Evolutionary conservation across 2,888 invertebrate species (phyloP).

Genomic region (Pseudanteris insignis): DNA sequence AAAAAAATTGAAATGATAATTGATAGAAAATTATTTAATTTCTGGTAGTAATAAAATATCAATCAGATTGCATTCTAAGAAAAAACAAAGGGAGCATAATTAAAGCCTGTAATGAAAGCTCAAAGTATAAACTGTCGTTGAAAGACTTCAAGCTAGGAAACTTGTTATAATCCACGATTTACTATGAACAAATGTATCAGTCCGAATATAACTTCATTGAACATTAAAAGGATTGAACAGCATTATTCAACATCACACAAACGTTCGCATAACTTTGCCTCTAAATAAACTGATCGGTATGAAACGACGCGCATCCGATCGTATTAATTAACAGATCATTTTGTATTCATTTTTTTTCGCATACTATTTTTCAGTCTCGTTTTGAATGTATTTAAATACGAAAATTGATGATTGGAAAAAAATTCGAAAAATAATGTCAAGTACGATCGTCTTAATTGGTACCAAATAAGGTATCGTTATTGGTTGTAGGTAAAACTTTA

Average conservation of each 20-base stretch:
- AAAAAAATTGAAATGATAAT: too few relatives aligned
- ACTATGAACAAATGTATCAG: conserved; percentile 4
- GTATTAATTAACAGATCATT: too few relatives aligned
- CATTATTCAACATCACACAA: conserved; percentile 2
- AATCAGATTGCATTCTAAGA: too few relatives aligned
- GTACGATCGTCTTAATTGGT: neutral
- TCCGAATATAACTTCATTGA: conserved; percentile 9
- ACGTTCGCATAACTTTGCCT: too few relatives aligned
- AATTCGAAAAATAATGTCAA: neutral
- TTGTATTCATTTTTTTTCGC: too few relatives aligned
- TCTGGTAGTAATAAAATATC: too few relatives aligned
- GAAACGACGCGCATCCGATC: too few relatives aligned
- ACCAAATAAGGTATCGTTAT: neutral
- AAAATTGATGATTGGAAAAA: too few relatives aligned
- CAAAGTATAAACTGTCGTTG: conserved; percentile 25
- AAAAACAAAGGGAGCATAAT: neutral
- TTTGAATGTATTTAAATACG: too few relatives aligned
- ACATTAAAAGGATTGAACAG: conserved; percentile 11
- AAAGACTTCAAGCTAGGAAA: conserved; percentile 23
- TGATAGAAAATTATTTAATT: too few relatives aligned
- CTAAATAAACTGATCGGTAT: too few relatives aligned
- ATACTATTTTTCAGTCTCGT: too few relatives aligned
- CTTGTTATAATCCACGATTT: conserved; percentile 8
- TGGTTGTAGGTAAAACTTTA: conserved; percentile 7
- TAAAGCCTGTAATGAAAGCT: conserved; percentile 21